Percentiles rank a stretch among this genome's conserved stretches.
Evolutionary conservation across 1,140 invertebrate genomes (phyloP).

Genomic region (Macrobrachium nipponense): DNA sequence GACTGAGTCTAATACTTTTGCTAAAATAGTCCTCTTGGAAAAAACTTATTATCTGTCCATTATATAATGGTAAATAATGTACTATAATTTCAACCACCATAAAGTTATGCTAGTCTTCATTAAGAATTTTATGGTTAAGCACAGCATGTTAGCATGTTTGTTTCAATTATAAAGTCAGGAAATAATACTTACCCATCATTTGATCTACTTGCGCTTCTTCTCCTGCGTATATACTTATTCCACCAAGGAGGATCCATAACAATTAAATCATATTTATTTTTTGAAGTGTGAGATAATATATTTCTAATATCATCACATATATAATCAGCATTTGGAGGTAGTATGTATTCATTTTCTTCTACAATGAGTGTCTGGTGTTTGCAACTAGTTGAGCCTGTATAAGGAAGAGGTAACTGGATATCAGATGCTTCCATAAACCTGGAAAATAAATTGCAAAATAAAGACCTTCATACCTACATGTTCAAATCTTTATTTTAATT

Average conservation of each 20-base stretch:
- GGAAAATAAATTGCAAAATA: constrained; percentile 1
- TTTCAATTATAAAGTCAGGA: neutral
- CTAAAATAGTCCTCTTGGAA: too few relatives aligned
- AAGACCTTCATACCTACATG: neutral
- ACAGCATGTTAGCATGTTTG: neutral
- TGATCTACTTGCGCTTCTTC: constrained; percentile 74
- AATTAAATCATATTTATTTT: constrained; percentile 80
- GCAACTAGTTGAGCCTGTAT: neutral
- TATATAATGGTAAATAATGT: too few relatives aligned
- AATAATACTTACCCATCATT: constrained; percentile 71
- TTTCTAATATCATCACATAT: constrained; percentile 70
- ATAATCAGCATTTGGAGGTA: constrained; percentile 69
- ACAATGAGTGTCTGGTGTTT: constrained; percentile 64
- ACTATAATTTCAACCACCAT: too few relatives aligned
- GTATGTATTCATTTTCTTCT: constrained; percentile 67
- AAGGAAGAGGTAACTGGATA: constrained; percentile 2
- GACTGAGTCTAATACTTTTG: too few relatives aligned
- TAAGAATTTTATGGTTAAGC: neutral
- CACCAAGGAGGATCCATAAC: constrained; percentile 93
- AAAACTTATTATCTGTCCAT: too few relatives aligned
- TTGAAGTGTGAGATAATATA: constrained; percentile 65
- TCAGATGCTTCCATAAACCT: constrained; percentile 34
- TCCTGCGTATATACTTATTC: constrained; percentile 89
- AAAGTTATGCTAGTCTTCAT: too few relatives aligned
- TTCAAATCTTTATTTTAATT: neutral